A percentile compares a stretch with the other conserved stretches of the same genome.
Evolutionary conservation across 2,888 invertebrate genomes (phyloP).

Genomic region (Ferrisia virgata): DNA sequence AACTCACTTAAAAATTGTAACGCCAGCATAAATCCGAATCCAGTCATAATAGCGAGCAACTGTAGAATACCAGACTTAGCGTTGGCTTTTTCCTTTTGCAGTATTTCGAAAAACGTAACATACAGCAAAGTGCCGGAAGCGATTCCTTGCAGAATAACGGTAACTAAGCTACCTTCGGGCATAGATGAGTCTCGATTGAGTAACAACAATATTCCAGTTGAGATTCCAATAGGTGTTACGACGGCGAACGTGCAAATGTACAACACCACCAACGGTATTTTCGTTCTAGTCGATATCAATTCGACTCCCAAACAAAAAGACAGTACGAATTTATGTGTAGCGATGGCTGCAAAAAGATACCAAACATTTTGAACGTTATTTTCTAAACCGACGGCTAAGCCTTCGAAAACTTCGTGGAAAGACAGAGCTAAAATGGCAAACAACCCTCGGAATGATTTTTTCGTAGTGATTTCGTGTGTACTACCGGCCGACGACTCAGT

Average conservation of each 20-base stretch:
- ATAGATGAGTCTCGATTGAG: slow-evolving; percentile 53
- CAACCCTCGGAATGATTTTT: slow-evolving; percentile 56
- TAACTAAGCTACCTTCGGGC: slow-evolving; percentile 56
- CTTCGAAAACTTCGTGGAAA: slow-evolving; percentile 68
- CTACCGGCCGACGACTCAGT: slow-evolving; percentile 46
- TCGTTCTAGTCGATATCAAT: slow-evolving; percentile 59
- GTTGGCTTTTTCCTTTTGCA: slow-evolving; percentile 66
- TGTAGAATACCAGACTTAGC: slow-evolving; percentile 60
- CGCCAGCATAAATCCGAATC: slow-evolving; percentile 61
- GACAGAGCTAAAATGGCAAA: slow-evolving; percentile 65
- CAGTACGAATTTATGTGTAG: slow-evolving; percentile 67
- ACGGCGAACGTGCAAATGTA: slow-evolving; percentile 64
- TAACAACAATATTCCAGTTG: slow-evolving; percentile 60
- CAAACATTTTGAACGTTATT: slow-evolving; percentile 62
- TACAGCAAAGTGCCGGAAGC: slow-evolving; percentile 76
- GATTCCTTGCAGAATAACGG: slow-evolving; percentile 64
- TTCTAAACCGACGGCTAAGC: slow-evolving; percentile 76
- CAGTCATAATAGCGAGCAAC: slow-evolving; percentile 59
- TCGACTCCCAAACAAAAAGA: slow-evolving; percentile 67
- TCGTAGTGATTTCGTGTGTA: slow-evolving; percentile 46
- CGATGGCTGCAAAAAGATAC: slow-evolving; percentile 64
- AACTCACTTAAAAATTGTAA: slow-evolving; percentile 52
- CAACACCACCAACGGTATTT: slow-evolving; percentile 55
- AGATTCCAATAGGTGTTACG: slow-evolving; percentile 68
- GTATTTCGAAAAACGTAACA: slow-evolving; percentile 78